Evolutionary conservation across 2,113 vertebrate genomes (phyloP).

Genomic region (Hyperopisus bebe): DNA sequence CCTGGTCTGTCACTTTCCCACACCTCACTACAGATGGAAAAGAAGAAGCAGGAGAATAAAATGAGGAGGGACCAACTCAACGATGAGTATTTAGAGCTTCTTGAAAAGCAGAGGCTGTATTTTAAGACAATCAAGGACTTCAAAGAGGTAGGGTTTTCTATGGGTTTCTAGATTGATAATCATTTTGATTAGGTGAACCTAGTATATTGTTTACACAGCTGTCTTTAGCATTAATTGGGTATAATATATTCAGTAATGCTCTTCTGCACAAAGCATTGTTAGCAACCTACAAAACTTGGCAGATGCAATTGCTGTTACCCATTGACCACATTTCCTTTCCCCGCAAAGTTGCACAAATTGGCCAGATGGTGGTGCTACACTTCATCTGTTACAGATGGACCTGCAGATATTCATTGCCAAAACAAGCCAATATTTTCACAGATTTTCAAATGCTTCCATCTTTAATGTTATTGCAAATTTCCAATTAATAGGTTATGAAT

Average conservation of each 20-base stretch:
- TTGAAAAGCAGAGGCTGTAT: constrained; percentile 93
- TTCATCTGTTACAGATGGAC: neutral
- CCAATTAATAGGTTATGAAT: neutral
- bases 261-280: neutral
- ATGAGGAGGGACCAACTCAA: constrained; percentile 96
- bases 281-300: neutral
- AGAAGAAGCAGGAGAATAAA: constrained; percentile 97
- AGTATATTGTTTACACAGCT: neutral
- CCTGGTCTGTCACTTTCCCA: neutral
- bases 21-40: constrained; percentile 76
- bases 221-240: neutral
- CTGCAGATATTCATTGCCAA: neutral
- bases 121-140: constrained; percentile 99
- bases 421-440: neutral
- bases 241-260: neutral
- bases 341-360: neutral
- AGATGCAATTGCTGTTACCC: neutral
- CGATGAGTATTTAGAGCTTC: constrained; percentile 88
- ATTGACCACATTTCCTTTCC: neutral
- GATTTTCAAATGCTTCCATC: neutral
- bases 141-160: constrained; percentile 76
- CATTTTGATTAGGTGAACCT: neutral
- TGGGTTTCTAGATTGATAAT: neutral
- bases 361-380: neutral
- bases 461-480: neutral